Conservation (phyloP, 2,888 invertebrate species). For the Galerucella nymphaeae region DNA sequence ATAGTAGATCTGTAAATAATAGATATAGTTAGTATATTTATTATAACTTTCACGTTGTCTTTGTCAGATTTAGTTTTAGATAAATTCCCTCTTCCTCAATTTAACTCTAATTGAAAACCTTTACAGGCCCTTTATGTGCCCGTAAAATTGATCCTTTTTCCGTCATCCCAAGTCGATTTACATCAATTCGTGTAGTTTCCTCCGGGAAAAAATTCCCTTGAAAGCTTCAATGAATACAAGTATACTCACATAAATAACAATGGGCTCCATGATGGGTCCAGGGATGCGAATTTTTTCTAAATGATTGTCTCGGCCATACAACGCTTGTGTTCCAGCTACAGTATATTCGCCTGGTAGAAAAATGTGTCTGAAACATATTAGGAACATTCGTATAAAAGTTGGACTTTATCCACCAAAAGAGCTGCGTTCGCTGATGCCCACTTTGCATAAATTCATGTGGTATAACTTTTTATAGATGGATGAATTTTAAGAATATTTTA, state of each 20-base stretch:
- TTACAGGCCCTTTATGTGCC: no score
- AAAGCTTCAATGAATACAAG: background rate
- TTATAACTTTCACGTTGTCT: background rate
- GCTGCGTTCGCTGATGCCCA: no score
- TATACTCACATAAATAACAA: slow-evolving; percentile 81
- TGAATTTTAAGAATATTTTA: no score
- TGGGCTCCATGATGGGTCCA: slow-evolving; percentile 84
- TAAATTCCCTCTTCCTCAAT: no score
- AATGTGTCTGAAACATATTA: slow-evolving; percentile 68
- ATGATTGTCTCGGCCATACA: slow-evolving; percentile 82
- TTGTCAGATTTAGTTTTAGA: background rate
- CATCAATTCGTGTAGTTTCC: no score
- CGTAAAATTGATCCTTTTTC: no score
- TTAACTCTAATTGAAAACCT: no score
- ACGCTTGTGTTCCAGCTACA: slow-evolving; percentile 81
- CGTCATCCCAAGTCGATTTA: no score
- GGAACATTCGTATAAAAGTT: background rate
- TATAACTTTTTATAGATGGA: no score
- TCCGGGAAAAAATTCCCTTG: no score
- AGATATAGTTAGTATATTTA: slow-evolving; percentile 11
- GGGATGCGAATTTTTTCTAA: slow-evolving; percentile 84
- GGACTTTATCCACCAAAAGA: no score
- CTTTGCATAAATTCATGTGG: no score
- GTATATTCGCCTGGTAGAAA: slow-evolving; percentile 83
- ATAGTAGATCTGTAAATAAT: slow-evolving; percentile 72